Evolutionary conservation across 2,113 vertebrate species (phyloP), one percentile per base, ranked within the genome.

Genomic region (Trogon surrucura): DNA sequence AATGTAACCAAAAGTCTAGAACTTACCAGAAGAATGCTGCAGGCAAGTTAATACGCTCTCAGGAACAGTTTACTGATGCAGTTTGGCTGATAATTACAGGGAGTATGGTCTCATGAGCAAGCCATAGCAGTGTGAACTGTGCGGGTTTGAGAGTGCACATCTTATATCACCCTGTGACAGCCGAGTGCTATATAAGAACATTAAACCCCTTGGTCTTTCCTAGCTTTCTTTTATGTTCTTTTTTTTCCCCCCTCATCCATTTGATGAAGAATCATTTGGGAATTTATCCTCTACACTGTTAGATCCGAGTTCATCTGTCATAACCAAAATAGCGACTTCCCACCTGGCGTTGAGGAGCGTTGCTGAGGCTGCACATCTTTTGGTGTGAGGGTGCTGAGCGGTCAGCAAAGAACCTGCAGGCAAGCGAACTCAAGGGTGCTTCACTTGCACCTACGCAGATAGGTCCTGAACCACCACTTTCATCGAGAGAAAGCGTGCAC

Each of bases 1-100:
- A 97, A 94, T 93, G 56, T 32, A 67, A 80, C 84, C 26, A 32
- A n/a, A 71, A 94, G 56, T 88, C 61, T 41, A 84, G 30, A 71
- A 53, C 71, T 94, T 88, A 56, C 38, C 78, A 94, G 82, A 71
- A 92, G 80, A 97, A 79, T 0, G 94, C 95, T 91, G 75, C 95
- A 94, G 95, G 94, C 96, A 65, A 96, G 61, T 77, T 93, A 47
- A n/a, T 83, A 41, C 32, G 45, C 85, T 74, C 73, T 94, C 62
- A 54, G 74, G 82, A 94, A 17, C 61, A 51, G 69, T 88, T 91
- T 84, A 61, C 75, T 90, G 90, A 82, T 94, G 85, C 62, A 70
- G 61, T 84, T 89, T 92, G 95, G 90, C 90, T 96, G 92, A 70
- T 95, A 84, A 88, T 95, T 93, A 82, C 81, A 23, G 0, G 9